Evolutionary conservation across 2,797 vertebrate species (phyloP), one percentile per base, ranked within the genome.

Genomic region (Oryzias sinensis): DNA sequence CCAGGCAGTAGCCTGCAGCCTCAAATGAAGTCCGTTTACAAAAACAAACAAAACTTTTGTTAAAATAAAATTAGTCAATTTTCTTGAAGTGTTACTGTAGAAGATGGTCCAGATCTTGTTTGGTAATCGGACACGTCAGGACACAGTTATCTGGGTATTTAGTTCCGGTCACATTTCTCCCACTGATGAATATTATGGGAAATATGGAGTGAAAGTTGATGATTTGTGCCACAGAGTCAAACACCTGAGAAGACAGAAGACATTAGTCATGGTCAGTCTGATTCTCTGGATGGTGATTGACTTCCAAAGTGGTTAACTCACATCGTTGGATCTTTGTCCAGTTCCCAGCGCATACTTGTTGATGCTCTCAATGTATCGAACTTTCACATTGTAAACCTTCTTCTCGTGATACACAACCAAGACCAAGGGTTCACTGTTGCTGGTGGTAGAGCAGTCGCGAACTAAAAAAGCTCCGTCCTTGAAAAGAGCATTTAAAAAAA

Each of bases 351-450:
- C 87, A 0, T 92, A 98, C 66, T 95, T 93, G 45, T 75, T 66
- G 50, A 43, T 87, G 3, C 74, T 80, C 48, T 90, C 88, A 5
- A 94, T 83, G 74, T 92, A 97, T 37, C 94, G 93, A 42, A 98
- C 93, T 82, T 97, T 95, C 25, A 98, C 89, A 14, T 97, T 96
- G 77, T 94, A 98, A 22, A 97, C 94, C 79, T 87, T 94, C 76
- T 88, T 93, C 59, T 90, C 77, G 0, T 94, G 86, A 65, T 93
- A 96, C 67, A 98, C 85, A 1, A 88, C 91, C 86, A 97, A 62
- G 14, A 97, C 95, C 0, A 93, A 91, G 0, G 96, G 96, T 22
- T 96, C 94, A 2, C 90, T 60, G 33, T 43, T 73, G 61, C 88
- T 91, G 77, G 84, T 92, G 41, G 70, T 82, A 49, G 94, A 96